Percentiles rank a stretch among this genome's conserved stretches.
Conservation (phyloP, 2,113 vertebrate genomes). For the Rhombomys opimus region DNA sequence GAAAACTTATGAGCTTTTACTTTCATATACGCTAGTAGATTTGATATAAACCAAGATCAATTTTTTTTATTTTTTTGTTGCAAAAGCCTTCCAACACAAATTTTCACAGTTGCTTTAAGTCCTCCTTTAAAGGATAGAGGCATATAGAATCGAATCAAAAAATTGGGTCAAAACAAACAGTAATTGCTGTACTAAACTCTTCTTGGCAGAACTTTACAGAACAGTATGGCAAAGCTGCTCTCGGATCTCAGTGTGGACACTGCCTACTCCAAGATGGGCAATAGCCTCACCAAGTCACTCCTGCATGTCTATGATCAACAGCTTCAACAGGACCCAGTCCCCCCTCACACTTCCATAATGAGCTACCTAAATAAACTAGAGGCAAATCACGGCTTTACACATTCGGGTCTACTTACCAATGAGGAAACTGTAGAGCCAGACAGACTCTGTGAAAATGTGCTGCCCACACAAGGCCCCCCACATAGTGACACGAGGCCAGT, state of each 20-base stretch:
- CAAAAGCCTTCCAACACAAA: conserved; percentile 10
- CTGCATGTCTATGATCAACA: conserved; percentile 89
- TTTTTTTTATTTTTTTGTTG: conserved; percentile 55
- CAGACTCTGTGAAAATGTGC: conserved; percentile 60
- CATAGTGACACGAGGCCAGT: background rate
- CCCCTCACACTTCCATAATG: conserved; percentile 86
- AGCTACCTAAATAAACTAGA: conserved; percentile 89
- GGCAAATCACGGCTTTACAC: conserved; percentile 70
- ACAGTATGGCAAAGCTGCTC: conserved; percentile 87
- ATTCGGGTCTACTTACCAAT: conserved; percentile 59
- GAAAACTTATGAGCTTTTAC: background rate
- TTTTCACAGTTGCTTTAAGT: conserved; percentile 37
- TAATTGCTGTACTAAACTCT: conserved; percentile 70
- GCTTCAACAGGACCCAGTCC: conserved; percentile 76
- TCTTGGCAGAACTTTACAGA: conserved; percentile 88
- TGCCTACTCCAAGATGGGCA: conserved; percentile 79
- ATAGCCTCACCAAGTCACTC: conserved; percentile 86
- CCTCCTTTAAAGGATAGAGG: background rate
- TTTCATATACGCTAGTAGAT: conserved; percentile 39
- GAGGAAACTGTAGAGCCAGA: conserved; percentile 56
- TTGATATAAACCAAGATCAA: conserved; percentile 15
- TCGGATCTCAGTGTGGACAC: conserved; percentile 86
- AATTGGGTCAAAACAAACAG: background rate
- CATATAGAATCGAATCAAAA: background rate
- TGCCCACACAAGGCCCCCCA: conserved; percentile 63